Percentiles rank a stretch among this genome's conserved stretches.
Evolutionary conservation across 1,140 invertebrate genomes (phyloP).

Genomic region (Drosophila pandora): DNA sequence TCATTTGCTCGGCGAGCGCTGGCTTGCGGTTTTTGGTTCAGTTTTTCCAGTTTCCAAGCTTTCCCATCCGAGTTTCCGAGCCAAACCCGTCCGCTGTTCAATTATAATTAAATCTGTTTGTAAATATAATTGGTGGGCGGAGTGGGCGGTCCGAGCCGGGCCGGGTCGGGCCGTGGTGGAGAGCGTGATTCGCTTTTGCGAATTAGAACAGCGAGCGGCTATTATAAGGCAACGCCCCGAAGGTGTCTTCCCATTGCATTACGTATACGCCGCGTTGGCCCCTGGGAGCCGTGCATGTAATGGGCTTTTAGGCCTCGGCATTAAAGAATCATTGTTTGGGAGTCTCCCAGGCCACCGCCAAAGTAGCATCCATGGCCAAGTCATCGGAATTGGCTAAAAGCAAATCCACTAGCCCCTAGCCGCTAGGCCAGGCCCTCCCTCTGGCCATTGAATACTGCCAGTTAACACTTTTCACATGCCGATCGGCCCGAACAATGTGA

Average conservation of each 20-base stretch:
- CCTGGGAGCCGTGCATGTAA: slow-evolving; percentile 21
- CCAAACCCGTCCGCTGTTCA: slow-evolving; percentile 29
- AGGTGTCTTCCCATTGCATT: slow-evolving; percentile 36
- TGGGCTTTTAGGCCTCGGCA: slow-evolving; percentile 48
- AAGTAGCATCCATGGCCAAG: slow-evolving; percentile 33
- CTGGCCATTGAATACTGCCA: slow-evolving; percentile 3
- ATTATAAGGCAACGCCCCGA: slow-evolving; percentile 33
- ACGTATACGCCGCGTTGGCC: slow-evolving; percentile 34
- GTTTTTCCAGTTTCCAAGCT: slow-evolving; percentile 10
- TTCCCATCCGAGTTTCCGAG: background rate
- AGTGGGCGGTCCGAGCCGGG: slow-evolving; percentile 15
- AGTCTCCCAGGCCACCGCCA: slow-evolving; percentile 47
- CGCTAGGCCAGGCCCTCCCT: background rate
- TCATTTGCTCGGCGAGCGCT: slow-evolving; percentile 55
- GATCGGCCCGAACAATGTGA: slow-evolving; percentile 57
- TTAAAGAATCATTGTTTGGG: slow-evolving; percentile 73
- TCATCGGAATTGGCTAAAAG: slow-evolving; percentile 5
- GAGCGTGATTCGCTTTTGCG: slow-evolving; percentile 58
- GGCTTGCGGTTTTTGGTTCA: slow-evolving; percentile 43
- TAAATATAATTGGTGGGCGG: slow-evolving; percentile 78
- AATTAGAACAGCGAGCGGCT: slow-evolving; percentile 68
- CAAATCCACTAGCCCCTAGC: background rate
- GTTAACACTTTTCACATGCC: slow-evolving; percentile 73
- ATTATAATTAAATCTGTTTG: slow-evolving; percentile 79
- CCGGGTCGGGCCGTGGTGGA: slow-evolving; percentile 17